Evolutionary conservation across 2,113 vertebrate species (phyloP).

Genomic region (Psittacus erithacus): DNA sequence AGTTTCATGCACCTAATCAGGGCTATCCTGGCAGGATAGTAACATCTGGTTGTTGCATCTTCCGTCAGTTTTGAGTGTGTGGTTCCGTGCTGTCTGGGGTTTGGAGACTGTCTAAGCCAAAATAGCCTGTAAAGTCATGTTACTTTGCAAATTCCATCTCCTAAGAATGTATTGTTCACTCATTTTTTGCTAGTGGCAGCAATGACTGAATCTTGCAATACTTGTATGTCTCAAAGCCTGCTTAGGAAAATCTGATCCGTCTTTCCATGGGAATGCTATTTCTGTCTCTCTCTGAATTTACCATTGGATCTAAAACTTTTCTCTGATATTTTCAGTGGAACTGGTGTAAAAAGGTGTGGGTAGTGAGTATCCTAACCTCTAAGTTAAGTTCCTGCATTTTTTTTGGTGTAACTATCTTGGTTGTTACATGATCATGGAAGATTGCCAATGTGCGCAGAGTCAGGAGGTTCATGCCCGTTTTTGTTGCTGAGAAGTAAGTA

Average conservation of each 20-base stretch:
- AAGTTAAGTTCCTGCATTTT: not conserved
- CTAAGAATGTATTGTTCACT: not conserved
- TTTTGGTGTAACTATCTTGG: not conserved
- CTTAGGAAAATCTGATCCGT: not conserved
- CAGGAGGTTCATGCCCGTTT: not conserved
- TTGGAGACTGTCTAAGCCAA: not conserved
- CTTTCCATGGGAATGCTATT: not conserved
- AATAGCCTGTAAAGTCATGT: not conserved
- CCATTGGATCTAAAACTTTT: not conserved
- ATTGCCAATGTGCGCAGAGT: not conserved
- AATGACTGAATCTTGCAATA: not conserved
- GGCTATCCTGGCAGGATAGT: not conserved
- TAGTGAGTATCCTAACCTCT: not conserved
- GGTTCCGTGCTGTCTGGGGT: accelerated
- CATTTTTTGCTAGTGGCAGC: not conserved
- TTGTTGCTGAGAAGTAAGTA: not conserved
- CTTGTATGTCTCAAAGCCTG: not conserved
- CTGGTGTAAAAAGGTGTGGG: not conserved
- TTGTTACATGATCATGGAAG: not conserved
- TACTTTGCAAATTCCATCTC: not conserved
- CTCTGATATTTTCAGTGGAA: not conserved
- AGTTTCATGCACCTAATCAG: not conserved
- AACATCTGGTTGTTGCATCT: not conserved
- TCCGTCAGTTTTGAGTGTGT: accelerated
- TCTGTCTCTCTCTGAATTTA: not conserved